These are phyloP conservation scores for Miltochrista miniata DNA, from an alignment of 2,888 invertebrate genomes.

Conservation along the genomic window DNA sequence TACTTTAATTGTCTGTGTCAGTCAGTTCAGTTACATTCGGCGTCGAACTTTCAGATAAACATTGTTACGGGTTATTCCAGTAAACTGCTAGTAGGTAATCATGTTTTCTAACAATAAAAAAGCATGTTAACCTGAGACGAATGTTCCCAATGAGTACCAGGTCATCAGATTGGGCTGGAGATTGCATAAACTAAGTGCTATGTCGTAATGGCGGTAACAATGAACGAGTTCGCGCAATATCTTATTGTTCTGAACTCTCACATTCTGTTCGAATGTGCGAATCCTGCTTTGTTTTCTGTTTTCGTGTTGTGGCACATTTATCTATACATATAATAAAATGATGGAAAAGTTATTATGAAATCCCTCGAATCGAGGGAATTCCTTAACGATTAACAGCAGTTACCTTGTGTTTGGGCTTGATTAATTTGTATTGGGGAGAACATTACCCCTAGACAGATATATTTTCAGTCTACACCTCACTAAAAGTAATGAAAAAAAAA, in stretches of 20 bases:
- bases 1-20: too few species aligned
- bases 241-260: constrained; percentile 6
- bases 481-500: too few species aligned
- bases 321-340: background rate
- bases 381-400: too few species aligned
- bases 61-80: background rate
- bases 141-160: constrained; percentile 6
- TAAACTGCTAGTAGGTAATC: background rate
- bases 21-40: too few species aligned
- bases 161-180: constrained; percentile 10
- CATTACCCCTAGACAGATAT: too few species aligned
- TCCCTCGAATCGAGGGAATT: too few species aligned
- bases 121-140: background rate
- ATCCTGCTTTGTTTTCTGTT: constrained; percentile 1
- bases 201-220: constrained; percentile 11
- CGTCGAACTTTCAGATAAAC: too few species aligned
- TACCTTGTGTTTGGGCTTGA: too few species aligned
- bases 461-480: too few species aligned
- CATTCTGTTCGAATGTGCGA: constrained; percentile 8
- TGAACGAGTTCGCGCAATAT: background rate
- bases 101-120: constrained; percentile 1
- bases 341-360: too few species aligned
- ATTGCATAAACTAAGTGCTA: constrained; percentile 10
- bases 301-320: background rate
- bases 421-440: too few species aligned